Evolutionary conservation across 1,140 invertebrate species (phyloP).

Genomic region (Pogonomyrmex californicus): DNA sequence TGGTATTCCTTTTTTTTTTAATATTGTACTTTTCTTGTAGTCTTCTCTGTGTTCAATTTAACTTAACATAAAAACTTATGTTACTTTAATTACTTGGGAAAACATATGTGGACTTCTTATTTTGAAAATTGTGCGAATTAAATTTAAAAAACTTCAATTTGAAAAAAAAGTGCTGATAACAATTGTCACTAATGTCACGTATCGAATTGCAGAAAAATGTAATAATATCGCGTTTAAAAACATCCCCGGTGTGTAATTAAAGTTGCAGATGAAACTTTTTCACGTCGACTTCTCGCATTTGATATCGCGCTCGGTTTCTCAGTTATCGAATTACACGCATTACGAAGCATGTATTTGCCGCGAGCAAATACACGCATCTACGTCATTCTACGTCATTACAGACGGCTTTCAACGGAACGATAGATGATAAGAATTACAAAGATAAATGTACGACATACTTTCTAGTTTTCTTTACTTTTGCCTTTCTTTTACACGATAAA

Average conservation of each 20-base stretch:
- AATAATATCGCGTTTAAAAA: constrained; percentile 34
- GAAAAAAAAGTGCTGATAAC: neutral
- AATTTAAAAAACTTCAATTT: neutral
- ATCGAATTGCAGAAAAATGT: neutral
- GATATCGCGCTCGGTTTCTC: constrained; percentile 32
- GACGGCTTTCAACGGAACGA: constrained; percentile 2
- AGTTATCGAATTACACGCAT: constrained; percentile 54
- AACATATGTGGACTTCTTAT: neutral
- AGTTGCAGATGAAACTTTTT: constrained; percentile 33
- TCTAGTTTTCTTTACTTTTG: neutral
- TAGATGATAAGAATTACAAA: neutral
- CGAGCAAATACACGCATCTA: neutral
- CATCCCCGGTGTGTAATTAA: neutral
- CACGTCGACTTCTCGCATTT: neutral
- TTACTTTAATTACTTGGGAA: neutral
- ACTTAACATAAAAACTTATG: neutral
- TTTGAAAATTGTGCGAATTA: neutral
- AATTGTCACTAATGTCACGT: neutral
- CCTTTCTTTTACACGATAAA: neutral
- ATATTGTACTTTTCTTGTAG: neutral
- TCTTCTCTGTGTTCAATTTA: neutral
- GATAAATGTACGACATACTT: neutral
- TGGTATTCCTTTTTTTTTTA: neutral
- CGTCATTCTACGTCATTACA: neutral
- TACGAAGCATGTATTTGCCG: constrained; percentile 19